A percentile compares a stretch with the other conserved stretches of the same genome.
These are phyloP conservation scores for Drosophila hydei DNA, from an alignment of 1,140 invertebrate species.

Conservation along the genomic window DNA sequence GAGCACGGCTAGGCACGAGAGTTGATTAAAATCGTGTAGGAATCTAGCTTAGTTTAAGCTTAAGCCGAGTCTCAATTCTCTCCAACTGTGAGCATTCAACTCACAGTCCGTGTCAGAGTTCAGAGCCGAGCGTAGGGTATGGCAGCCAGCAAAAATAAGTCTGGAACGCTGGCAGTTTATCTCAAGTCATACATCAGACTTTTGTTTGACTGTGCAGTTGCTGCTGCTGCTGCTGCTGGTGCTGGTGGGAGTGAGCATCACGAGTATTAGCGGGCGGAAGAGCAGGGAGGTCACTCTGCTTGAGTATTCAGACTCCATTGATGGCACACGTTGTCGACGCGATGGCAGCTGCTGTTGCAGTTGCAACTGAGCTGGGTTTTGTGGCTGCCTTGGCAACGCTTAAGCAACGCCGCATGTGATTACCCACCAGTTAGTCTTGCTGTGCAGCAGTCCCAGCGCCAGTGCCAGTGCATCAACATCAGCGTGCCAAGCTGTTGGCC, in stretches of 20 bases:
- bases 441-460: neutral
- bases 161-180: slow-evolving; percentile 49
- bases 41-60: neutral
- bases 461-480: slow-evolving; percentile 56
- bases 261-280: neutral
- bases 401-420: slow-evolving; percentile 78
- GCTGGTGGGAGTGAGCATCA: slow-evolving; percentile 10
- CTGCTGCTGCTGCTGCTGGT: neutral
- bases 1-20: no score
- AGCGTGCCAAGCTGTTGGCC: slow-evolving; percentile 49
- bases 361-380: slow-evolving; percentile 44
- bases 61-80: neutral
- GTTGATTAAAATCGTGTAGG: no score
- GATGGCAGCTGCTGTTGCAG: slow-evolving; percentile 29
- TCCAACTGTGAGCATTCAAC: no score
- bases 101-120: neutral
- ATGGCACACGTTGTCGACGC: slow-evolving; percentile 62
- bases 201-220: slow-evolving; percentile 24
- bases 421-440: slow-evolving; percentile 77
- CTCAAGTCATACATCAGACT: slow-evolving; percentile 64
- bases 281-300: slow-evolving; percentile 14
- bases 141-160: slow-evolving; percentile 7
- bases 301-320: slow-evolving; percentile 57
- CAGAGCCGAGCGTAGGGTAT: slow-evolving; percentile 14
- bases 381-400: slow-evolving; percentile 60